These are phyloP conservation scores for Tenthredo mesomela DNA, from an alignment of 2,888 invertebrate genomes.

Conservation along the genomic window DNA sequence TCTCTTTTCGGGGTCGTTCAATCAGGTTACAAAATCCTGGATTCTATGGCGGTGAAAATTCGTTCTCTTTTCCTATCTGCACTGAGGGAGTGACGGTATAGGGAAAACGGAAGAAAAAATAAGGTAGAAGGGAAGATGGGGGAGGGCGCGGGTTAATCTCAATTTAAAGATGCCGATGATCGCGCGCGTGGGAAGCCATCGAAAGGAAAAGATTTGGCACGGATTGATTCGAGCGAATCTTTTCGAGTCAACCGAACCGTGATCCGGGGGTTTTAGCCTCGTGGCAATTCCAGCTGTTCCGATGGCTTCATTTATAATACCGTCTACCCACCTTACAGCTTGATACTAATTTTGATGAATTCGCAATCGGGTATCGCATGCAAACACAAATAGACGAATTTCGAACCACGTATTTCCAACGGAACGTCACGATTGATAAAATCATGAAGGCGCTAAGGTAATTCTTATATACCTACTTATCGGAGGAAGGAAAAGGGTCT, in stretches of 20 bases:
- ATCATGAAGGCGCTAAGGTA: not conserved
- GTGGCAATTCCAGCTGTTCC: slow-evolving; percentile 22
- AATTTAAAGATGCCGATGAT: slow-evolving; percentile 44
- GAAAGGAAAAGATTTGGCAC: slow-evolving; percentile 31
- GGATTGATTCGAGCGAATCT: slow-evolving; percentile 40
- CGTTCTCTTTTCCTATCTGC: not conserved
- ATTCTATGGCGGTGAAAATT: slow-evolving; percentile 30
- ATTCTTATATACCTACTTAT: slow-evolving; percentile 1
- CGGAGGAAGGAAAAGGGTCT: not conserved
- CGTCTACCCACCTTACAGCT: not conserved
- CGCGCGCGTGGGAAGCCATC: not conserved
- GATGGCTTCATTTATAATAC: not conserved
- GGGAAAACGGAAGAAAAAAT: not conserved
- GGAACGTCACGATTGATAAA: not conserved
- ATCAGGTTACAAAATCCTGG: not conserved
- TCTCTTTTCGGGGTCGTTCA: not conserved
- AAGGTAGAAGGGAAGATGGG: not conserved
- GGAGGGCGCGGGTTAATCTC: slow-evolving; percentile 38
- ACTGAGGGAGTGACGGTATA: not conserved
- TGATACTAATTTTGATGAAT: not conserved
- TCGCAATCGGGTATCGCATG: not conserved
- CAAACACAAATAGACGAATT: not conserved
- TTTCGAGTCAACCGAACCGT: slow-evolving; percentile 34
- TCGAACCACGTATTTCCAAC: not conserved
- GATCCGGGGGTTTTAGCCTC: slow-evolving; percentile 3